Percentiles rank a stretch among this genome's conserved stretches.
Evolutionary conservation across 2,888 invertebrate genomes (phyloP).

Genomic region (Luffia ferchaultella): DNA sequence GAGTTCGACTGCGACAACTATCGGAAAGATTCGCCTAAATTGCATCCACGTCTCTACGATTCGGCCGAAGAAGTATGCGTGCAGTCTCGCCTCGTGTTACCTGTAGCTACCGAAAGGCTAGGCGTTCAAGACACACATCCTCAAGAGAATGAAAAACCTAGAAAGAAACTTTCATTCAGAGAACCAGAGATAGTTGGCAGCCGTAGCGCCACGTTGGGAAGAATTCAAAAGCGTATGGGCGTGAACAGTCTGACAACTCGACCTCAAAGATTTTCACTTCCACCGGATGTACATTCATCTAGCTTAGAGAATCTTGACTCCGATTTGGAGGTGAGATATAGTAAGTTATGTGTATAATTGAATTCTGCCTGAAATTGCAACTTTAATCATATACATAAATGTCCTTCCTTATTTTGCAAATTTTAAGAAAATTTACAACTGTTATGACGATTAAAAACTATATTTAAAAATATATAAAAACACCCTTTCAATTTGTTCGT

Average conservation of each 20-base stretch:
- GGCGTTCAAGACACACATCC: constrained; percentile 30
- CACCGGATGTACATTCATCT: constrained; percentile 35
- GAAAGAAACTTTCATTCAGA: constrained; percentile 87
- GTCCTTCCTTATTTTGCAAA: too few species aligned
- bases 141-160: constrained; percentile 69
- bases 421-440: too few species aligned
- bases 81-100: constrained; percentile 48
- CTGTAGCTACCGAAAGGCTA: constrained; percentile 41
- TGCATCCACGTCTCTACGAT: constrained; percentile 34
- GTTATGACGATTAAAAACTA: too few species aligned
- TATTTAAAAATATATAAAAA: too few species aligned
- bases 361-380: too few species aligned
- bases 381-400: too few species aligned
- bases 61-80: constrained; percentile 47
- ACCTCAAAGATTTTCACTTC: constrained; percentile 37
- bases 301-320: constrained; percentile 67
- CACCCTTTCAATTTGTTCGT: too few species aligned
- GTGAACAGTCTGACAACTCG: constrained; percentile 42
- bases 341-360: too few species aligned
- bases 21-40: constrained; percentile 30
- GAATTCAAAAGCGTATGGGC: constrained; percentile 53
- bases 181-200: constrained; percentile 77
- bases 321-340: constrained; percentile 69
- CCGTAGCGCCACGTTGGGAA: constrained; percentile 35
- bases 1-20: constrained; percentile 28